These are phyloP conservation scores for Myotis daubentonii DNA, from an alignment of 2,797 vertebrate genomes.

Conservation along the genomic window DNA sequence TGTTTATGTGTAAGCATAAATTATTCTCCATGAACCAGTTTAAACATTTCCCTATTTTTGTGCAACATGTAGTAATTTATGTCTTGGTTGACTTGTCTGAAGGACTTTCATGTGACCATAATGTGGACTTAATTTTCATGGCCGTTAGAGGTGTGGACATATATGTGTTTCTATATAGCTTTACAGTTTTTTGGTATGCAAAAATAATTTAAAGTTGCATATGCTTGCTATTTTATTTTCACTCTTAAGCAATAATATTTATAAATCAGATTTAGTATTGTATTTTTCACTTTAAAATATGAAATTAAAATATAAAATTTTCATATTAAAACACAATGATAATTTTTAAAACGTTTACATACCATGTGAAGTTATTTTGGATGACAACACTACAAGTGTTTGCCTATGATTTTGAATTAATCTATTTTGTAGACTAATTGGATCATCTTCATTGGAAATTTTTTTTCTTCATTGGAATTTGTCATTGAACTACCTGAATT, in stretches of 20 bases:
- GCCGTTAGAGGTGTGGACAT: not conserved
- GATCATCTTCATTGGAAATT: conserved; percentile 14
- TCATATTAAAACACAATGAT: not conserved
- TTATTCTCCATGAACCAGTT: conserved; percentile 14
- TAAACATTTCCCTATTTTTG: conserved; percentile 39
- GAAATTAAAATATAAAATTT: conserved; percentile 18
- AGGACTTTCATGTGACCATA: not conserved
- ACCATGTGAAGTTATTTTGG: conserved; percentile 5
- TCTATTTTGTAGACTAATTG: conserved; percentile 2
- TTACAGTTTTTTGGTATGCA: not conserved
- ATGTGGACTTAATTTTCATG: not conserved
- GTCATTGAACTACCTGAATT: conserved; percentile 4
- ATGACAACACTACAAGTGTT: conserved; percentile 2
- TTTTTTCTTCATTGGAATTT: not conserved
- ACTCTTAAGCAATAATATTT: not conserved
- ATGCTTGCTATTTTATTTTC: conserved; percentile 31
- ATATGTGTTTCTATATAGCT: not conserved
- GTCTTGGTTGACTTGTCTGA: conserved; percentile 9
- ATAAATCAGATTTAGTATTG: conserved; percentile 39
- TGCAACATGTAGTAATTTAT: not conserved
- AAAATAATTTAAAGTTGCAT: not conserved
- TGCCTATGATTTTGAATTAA: not conserved
- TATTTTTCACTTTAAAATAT: conserved; percentile 30
- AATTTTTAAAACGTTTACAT: not conserved
- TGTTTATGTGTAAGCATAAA: conserved; percentile 15